Conservation (phyloP, 1,140 invertebrate genomes). For the Tetragnatha versicolor region DNA sequence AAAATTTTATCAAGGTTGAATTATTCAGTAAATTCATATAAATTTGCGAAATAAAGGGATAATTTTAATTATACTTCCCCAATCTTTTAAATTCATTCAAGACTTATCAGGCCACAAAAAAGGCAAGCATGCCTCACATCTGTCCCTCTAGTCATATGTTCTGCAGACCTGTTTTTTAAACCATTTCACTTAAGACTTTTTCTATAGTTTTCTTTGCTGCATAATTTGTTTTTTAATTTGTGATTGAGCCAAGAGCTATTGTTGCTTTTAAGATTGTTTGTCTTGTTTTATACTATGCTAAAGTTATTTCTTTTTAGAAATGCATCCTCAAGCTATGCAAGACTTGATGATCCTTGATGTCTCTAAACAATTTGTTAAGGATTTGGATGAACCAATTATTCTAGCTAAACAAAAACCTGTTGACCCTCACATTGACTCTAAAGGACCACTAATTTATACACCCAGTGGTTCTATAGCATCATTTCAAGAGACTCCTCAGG, state of each 20-base stretch:
- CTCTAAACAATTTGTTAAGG: constrained; percentile 31
- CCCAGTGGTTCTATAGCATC: constrained; percentile 5
- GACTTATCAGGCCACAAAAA: no score
- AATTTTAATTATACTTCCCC: no score
- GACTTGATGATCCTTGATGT: constrained; percentile 29
- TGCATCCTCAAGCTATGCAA: constrained; percentile 31
- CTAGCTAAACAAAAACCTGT: constrained; percentile 31
- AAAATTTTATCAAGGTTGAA: no score
- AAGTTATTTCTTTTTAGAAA: constrained; percentile 9
- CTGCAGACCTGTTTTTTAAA: not conserved
- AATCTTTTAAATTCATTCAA: no score
- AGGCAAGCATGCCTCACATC: no score
- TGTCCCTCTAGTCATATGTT: no score
- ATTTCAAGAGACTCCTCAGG: not conserved
- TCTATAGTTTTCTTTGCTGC: not conserved
- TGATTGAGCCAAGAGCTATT: no score
- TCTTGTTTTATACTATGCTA: no score
- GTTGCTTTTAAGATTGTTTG: no score
- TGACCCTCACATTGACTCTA: constrained; percentile 46
- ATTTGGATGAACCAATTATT: constrained; percentile 27
- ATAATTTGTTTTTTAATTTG: not conserved
- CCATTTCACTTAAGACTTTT: not conserved
- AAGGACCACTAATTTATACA: constrained; percentile 20
- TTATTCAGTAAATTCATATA: no score
- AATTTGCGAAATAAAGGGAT: no score